Evolutionary conservation across 2,797 vertebrate genomes (phyloP), one percentile per base, ranked within the genome.

Genomic region (Gambelia wislizenii): DNA sequence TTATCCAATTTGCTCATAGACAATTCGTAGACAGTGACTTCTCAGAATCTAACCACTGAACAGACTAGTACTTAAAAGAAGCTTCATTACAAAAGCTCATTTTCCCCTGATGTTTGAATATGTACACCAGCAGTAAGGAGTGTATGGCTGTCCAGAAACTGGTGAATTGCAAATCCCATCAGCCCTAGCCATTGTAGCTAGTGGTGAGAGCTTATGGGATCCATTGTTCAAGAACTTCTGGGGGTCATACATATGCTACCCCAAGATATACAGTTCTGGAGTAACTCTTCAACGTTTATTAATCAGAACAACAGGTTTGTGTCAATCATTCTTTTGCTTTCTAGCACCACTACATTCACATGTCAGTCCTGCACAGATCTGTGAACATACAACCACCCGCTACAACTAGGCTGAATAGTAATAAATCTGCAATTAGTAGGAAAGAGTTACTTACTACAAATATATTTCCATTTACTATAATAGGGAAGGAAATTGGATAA

Each of bases 401-500:
- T 42, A 74, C 49, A 44, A 76, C 69, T 44, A 64, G 8, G 12
- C 7, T 86, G 30, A 67, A 86, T 22, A 77, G 84, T 33, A 80
- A 47, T 84, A 69, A 27, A 1, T 82, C 3, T 54, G 1, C 36
- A 49, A 1, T 77, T 25, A 84, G 86, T 13, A 10, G 1, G 76
- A 72, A 83, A n/a, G 72, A 27, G 5, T 30, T 56, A 64, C 81
- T 12, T 76, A 44, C 76, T 18, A 77, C 79, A 42, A 77, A 30
- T 70, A 77, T 86, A 61, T 84, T 79, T 64, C 39, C 44, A 30
- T 78, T 64, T 75, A 27, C 49, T 47, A 49, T 59, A 82, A 90
- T n/a, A 74, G 76, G 86, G 86, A 85, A 88, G 0, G 1, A 64
- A 93, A 52, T n/a, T 88, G 49, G 59, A 80, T 82, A 82, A 87